Evolutionary conservation across 2,113 vertebrate species (phyloP), one percentile per base, ranked within the genome.

Genomic region (Labeo rohita): DNA sequence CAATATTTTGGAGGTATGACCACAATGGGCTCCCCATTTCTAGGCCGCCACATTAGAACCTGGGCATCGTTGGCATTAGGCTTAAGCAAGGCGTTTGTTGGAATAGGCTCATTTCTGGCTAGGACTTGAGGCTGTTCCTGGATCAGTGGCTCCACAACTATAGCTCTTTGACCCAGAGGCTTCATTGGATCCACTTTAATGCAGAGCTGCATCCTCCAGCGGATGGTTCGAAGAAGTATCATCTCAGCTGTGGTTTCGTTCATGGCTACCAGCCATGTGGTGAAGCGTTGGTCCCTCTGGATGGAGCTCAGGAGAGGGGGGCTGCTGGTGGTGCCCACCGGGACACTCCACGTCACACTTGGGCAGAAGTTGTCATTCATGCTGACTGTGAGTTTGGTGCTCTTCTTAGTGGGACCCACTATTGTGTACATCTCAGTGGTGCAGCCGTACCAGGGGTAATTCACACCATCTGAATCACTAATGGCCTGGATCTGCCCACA

Each of bases 331-430:
- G 78, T 85, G 2, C 94, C 96, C 85, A 97, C 94, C 0, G 96
- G 96, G 88, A 97, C 94, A 0, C 96, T 96, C 96, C 96, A 97
- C 4, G 96, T 97, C 90, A 97, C 96, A 0, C 96, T 97, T 12
- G 96, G 96, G 92, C 96, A 96, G 85, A 97, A 97, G 91, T 97
- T 97, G 91, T 97, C 96, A 0, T 97, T 97, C 96, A 97, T 97
- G 92, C 95, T 96, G 92, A 97, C 95, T 74, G 91, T 94, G 92
- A 97, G 96, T 90, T 91, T 96, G 90, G 94, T 94, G 82, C 95
- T 95, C 79, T 93, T 95, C 91, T 92, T 95, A 34, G 96, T 97
- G 86, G 96, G 96, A 3, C 96, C 96, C 88, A 95, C 95, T 1
- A 97, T 93, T 59, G 96, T 97, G 94, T 93, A 96, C 2, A 96